Conservation (phyloP, 2,888 invertebrate species). For the Meiosimyza platycephala region DNA sequence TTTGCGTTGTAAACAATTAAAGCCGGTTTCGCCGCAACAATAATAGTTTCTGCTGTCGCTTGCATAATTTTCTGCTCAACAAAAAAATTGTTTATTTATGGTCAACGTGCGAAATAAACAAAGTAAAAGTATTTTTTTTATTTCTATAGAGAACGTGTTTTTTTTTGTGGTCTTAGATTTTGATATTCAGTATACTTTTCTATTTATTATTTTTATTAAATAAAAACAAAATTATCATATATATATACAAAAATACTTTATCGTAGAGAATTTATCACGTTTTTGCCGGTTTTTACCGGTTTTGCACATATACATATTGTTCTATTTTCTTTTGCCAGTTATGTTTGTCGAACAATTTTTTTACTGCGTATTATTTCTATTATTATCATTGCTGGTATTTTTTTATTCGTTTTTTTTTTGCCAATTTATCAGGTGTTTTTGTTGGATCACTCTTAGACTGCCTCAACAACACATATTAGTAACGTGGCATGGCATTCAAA, state of each 20-base stretch:
- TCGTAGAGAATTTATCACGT: neutral
- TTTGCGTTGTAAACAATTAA: no score
- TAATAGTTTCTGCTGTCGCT: neutral
- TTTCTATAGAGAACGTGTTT: no score
- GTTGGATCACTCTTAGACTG: neutral
- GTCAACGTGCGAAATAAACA: no score
- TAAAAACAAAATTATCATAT: no score
- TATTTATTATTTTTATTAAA: no score
- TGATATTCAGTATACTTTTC: no score
- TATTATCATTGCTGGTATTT: conserved; percentile 27
- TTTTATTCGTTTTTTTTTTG: conserved; percentile 32
- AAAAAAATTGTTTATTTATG: neutral
- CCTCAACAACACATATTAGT: neutral
- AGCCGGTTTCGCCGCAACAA: no score
- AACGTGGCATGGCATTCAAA: neutral
- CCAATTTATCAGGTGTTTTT: conserved; percentile 59
- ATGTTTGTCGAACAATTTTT: conserved; percentile 25
- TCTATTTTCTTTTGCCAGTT: conserved; percentile 1
- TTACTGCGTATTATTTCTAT: conserved; percentile 40
- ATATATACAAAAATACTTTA: neutral
- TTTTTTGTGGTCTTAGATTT: no score
- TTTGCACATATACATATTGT: neutral
- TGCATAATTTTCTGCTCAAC: neutral
- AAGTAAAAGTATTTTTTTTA: no score
- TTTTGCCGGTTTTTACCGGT: neutral